Evolutionary conservation across 2,888 invertebrate species (phyloP), one percentile per base, ranked within the genome.

Genomic region (Mongoloraphidia duomilia): DNA sequence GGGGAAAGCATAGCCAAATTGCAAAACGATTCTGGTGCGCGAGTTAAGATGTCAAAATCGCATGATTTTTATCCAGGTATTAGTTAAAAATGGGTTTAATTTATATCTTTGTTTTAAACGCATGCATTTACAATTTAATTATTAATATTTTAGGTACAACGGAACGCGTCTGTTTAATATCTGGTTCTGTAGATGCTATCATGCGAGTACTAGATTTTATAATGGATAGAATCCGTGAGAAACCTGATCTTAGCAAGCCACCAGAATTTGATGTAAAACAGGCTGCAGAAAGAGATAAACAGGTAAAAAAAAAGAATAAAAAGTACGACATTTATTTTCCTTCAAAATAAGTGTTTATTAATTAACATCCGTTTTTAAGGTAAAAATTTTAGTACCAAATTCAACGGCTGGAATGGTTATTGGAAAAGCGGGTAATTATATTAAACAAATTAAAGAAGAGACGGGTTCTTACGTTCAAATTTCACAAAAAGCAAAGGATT

Each of bases 31-130:
- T 89, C 94, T 47, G 93, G 93, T 60, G 95, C 96, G 60, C 80
- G 93, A 62, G 92, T 98, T 60, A 97, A 97, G 77, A 97, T 97
- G 96, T 97, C 96, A 62, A 97, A 96, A 74, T 91, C 94, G 48
- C 94, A 94, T 65, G 97, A 97, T 68, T 95, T 92, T 69, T 97
- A 96, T 75, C 97, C 96, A 72, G 96, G 96, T 96, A 70, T 34
- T 34, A 40, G 2, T 40, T 17, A 14, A 40, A 46, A n/a, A 26
- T 6, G 6, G 6, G 6, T 9, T 12, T 47, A 39, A 45, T 45
- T 12, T 34, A 45, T 45, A 13, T 41, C n/a, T 43, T 38, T 14
- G n/a, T 13, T 41, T 9, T 45, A 44, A 11, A 45, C 37, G 12
- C 33, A 9, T 9, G 11, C 34, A 10, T 10, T 44, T 26, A 46